A percentile compares a stretch with the other conserved stretches of the same genome.
phyloP scores from a whole-genome alignment of 2,888 invertebrate genomes.

The Caenorhabditis afra region DNA sequence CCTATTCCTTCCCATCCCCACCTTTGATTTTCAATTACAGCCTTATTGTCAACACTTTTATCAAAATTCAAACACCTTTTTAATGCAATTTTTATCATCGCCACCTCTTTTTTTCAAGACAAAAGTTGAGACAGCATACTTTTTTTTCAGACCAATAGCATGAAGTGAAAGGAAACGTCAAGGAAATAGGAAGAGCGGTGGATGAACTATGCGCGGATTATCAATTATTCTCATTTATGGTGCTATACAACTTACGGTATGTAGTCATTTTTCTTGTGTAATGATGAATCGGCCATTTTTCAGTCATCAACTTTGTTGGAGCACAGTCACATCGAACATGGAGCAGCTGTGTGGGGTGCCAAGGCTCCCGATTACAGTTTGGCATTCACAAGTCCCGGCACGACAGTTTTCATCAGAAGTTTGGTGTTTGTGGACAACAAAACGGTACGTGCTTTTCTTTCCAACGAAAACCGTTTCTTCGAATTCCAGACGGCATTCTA shows the following conservation, averaged over 20 bases:
- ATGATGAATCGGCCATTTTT: background rate
- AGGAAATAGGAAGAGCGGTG: slow-evolving; percentile 29
- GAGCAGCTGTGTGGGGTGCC: slow-evolving; percentile 78
- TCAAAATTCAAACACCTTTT: background rate
- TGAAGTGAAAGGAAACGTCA: slow-evolving; percentile 33
- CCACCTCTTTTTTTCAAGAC: slow-evolving; percentile 4
- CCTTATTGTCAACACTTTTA: slow-evolving; percentile 1
- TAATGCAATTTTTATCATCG: slow-evolving; percentile 6
- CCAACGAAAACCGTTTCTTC: too few relatives aligned
- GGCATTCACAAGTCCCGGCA: slow-evolving; percentile 29
- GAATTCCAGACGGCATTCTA: slow-evolving; percentile 76
- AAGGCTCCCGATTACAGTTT: slow-evolving; percentile 76
- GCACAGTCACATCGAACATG: slow-evolving; percentile 46
- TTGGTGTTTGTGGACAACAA: slow-evolving; percentile 60
- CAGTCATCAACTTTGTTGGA: slow-evolving; percentile 17
- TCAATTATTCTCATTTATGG: slow-evolving; percentile 51
- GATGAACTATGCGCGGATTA: slow-evolving; percentile 50
- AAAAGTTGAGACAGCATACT: background rate
- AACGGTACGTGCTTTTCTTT: slow-evolving; percentile 56
- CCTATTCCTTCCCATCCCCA: background rate
- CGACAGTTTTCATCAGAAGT: slow-evolving; percentile 53
- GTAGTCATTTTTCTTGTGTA: slow-evolving; percentile 5
- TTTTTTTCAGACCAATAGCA: slow-evolving; percentile 25
- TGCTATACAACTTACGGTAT: slow-evolving; percentile 20
- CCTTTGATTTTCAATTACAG: slow-evolving; percentile 1